phyloP scores from a whole-genome alignment of 2,888 invertebrate species.

The Thyatira batis region DNA sequence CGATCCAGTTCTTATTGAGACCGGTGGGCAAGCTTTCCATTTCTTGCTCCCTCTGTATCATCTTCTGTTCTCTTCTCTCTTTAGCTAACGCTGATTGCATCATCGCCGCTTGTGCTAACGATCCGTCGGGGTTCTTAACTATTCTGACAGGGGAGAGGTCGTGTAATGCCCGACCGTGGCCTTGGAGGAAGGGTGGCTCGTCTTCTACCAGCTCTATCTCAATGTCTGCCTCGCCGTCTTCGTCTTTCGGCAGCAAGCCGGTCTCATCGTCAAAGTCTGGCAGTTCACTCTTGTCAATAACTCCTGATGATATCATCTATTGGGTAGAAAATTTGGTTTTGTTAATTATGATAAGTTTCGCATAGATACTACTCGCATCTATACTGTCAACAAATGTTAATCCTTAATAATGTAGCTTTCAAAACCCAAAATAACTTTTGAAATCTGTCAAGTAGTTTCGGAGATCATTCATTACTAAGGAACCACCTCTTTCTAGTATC shows the following conservation, averaged over 20 bases:
- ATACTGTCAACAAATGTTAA: too few relatives aligned
- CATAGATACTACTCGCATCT: too few relatives aligned
- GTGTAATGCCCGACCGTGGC: conserved; percentile 94
- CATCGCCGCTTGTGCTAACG: conserved; percentile 99
- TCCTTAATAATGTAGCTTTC: too few relatives aligned
- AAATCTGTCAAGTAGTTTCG: too few relatives aligned
- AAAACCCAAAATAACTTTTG: too few relatives aligned
- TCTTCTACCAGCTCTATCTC: conserved; percentile 99
- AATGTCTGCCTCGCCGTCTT: conserved; percentile 98
- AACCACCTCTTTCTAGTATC: too few relatives aligned
- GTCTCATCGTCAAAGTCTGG: conserved; percentile 99
- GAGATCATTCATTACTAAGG: too few relatives aligned
- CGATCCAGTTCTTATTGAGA: conserved; percentile 97
- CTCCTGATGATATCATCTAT: conserved; percentile 95
- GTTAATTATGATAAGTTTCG: too few relatives aligned
- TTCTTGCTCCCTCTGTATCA: conserved; percentile 96
- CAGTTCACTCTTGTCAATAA: conserved; percentile 95
- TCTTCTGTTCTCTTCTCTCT: conserved; percentile 97
- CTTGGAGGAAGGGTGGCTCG: conserved; percentile 97
- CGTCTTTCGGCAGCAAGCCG: conserved; percentile 94
- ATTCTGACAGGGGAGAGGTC: conserved; percentile 97
- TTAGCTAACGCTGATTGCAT: conserved; percentile 99
- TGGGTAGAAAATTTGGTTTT: neutral
- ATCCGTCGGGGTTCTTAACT: conserved; percentile 99
- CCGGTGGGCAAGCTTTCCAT: conserved; percentile 91